Percentiles rank a stretch among this genome's conserved stretches.
Conservation (phyloP, 2,113 vertebrate genomes). For the Symphodus melops region DNA sequence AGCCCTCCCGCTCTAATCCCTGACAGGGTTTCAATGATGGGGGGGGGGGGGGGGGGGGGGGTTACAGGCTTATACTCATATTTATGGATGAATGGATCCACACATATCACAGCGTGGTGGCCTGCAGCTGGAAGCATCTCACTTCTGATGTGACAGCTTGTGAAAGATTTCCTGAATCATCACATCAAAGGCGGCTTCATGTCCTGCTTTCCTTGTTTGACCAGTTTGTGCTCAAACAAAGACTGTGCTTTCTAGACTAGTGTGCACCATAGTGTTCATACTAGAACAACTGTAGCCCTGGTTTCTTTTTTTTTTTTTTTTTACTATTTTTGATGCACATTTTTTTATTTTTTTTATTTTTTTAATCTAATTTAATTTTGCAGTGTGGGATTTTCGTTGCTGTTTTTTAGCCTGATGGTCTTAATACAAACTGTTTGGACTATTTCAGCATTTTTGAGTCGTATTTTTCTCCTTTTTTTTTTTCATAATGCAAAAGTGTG, state of each 20-base stretch:
- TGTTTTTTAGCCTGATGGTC: no score
- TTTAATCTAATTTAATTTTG: no score
- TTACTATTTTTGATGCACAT: no score
- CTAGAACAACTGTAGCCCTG: no score
- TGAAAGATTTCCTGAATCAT: constrained; percentile 4
- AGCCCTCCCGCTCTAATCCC: constrained; percentile 35
- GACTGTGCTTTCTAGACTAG: neutral
- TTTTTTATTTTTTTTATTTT: no score
- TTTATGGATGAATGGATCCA: constrained; percentile 40
- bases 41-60: neutral
- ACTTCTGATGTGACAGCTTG: constrained; percentile 19
- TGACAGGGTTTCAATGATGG: constrained; percentile 46
- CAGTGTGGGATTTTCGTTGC: no score
- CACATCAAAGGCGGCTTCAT: neutral
- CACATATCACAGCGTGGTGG: constrained; percentile 2
- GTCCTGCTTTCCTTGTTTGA: neutral
- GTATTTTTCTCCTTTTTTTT: no score
- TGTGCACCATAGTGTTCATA: no score
- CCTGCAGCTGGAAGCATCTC: constrained; percentile 14
- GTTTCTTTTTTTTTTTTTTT: no score
- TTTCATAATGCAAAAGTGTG: no score
- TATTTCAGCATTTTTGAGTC: no score
- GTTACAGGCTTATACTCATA: constrained; percentile 18
- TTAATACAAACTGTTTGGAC: no score
- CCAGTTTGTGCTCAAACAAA: neutral